These are phyloP conservation scores for Rhagophthalmus giganteus DNA, from an alignment of 2,888 invertebrate species.

Conservation along the genomic window DNA sequence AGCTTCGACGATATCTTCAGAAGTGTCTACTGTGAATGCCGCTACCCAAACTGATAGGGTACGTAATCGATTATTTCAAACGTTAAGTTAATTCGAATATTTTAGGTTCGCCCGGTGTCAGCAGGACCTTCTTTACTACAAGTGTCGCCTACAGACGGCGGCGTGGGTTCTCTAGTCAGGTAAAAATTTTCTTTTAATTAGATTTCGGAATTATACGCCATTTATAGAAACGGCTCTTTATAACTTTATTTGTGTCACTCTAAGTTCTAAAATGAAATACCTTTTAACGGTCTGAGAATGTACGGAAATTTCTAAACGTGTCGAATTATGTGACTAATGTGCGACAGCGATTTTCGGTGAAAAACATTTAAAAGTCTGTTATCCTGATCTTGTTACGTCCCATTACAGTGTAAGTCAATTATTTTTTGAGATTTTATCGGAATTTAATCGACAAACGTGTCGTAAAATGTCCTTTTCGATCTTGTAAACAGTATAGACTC, in stretches of 20 bases:
- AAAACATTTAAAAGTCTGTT: too few species aligned
- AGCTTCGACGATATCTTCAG: conserved; percentile 51
- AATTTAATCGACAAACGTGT: too few species aligned
- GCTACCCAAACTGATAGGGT: conserved; percentile 89
- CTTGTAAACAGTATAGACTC: too few species aligned
- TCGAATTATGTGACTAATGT: too few species aligned
- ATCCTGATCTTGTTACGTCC: too few species aligned
- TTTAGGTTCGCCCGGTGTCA: conserved; percentile 62
- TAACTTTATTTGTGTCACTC: background rate
- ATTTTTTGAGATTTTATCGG: too few species aligned
- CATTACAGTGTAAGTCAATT: too few species aligned
- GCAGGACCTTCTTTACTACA: conserved; percentile 61
- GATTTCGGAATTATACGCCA: conserved; percentile 6
- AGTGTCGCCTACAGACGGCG: conserved; percentile 57
- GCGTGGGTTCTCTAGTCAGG: conserved; percentile 63
- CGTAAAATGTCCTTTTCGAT: too few species aligned
- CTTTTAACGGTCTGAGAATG: background rate
- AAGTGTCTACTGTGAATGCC: conserved; percentile 71
- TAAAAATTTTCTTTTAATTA: conserved; percentile 41
- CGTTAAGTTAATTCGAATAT: conserved; percentile 17
- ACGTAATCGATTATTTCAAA: conserved; percentile 37
- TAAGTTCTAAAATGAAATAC: background rate
- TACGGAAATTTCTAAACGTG: too few species aligned
- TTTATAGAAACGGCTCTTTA: background rate
- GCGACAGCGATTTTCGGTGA: too few species aligned